Evolutionary conservation across 2,797 vertebrate species (phyloP), one percentile per base, ranked within the genome.

Genomic region (Sciaenops ocellatus): DNA sequence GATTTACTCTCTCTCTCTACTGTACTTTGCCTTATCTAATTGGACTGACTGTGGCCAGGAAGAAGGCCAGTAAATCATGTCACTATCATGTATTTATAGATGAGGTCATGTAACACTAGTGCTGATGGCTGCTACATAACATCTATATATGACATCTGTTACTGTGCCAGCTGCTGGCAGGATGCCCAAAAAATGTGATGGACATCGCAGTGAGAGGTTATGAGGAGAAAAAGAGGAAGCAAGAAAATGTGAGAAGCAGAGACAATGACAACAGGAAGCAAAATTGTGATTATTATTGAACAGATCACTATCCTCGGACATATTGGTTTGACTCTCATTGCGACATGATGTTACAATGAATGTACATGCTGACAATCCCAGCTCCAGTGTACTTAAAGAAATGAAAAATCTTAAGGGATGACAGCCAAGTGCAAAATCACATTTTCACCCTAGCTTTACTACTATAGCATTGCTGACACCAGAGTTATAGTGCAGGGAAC

Each of bases 51-150:
- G 34, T 79, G 61, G 2, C 59, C 56, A 69, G 71, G 72, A 80
- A 82, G 76, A 79, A 63, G 68, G 59, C 64, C 76, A 73, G 76
- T 88, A 81, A 86, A 90, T 91, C 88, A 85, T 68, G 74, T 84
- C 77, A 69, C 69, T 78, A 79, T 82, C 71, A 69, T 73, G 82
- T 87, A 91, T 87, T 89, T 91, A 89, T 91, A 92, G 86, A 81
- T 77, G 62, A 87, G 89, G 78, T 83, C 80, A 76, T 26, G 67
- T 81, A 62, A 89, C 84, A 69, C 30, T 57, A 66, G 79, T 46
- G 73, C 74, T 78, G 65, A 85, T 74, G 80, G 77, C 77, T 68
- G 70, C 84, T 55, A 69, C 78, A 79, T 80, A 71, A 85, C 78
- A 68, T 84, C 79, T 80, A 85, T 86, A 88, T 74, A 73, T 76